Evolutionary conservation across 2,113 vertebrate genomes (phyloP).

Genomic region (Lucifuga dentata): DNA sequence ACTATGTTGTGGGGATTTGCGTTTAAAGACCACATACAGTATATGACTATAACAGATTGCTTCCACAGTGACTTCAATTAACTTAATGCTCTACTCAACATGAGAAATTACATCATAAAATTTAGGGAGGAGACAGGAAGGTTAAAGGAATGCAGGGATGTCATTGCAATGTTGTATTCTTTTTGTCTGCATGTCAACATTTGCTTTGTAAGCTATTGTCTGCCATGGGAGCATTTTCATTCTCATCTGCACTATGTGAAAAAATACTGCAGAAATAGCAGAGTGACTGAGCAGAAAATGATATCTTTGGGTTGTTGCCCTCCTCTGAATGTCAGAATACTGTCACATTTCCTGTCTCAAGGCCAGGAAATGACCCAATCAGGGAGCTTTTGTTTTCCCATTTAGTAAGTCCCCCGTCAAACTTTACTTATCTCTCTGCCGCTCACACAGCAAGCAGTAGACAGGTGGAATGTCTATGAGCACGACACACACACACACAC

Average conservation of each 20-base stretch:
- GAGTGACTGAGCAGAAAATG: background rate
- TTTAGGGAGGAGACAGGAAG: too few species aligned
- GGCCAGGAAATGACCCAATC: slow-evolving; percentile 20
- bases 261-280: background rate
- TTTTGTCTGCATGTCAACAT: too few species aligned
- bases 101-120: too few species aligned
- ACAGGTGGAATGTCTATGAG: slow-evolving; percentile 3
- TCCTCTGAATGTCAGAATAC: slow-evolving; percentile 1
- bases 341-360: slow-evolving; percentile 2
- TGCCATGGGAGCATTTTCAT: background rate
- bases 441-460: slow-evolving; percentile 25
- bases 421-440: slow-evolving; percentile 34
- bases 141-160: too few species aligned
- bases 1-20: too few species aligned
- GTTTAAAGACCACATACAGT: too few species aligned
- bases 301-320: background rate
- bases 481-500: background rate
- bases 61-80: too few species aligned
- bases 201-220: background rate
- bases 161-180: too few species aligned
- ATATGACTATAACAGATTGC: too few species aligned
- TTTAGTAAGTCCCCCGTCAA: slow-evolving; percentile 21
- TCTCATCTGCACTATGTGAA: background rate
- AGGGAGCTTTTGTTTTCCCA: background rate
- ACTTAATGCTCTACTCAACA: too few species aligned